These are phyloP conservation scores for Agelas oroides DNA, from an alignment of 37 sponge, comb jelly and placozoan species.

Conservation along the genomic window DNA sequence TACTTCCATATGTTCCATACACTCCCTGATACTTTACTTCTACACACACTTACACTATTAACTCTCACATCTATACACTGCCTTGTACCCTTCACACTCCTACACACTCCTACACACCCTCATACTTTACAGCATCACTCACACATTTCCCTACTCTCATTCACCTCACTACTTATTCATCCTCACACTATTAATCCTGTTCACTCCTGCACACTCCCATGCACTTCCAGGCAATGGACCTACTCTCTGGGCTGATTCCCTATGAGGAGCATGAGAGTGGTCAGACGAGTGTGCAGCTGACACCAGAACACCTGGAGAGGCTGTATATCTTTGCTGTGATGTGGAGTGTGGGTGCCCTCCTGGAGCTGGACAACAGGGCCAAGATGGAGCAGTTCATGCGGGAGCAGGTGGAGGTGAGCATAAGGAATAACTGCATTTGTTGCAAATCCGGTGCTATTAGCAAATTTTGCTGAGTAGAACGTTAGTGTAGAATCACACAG, in stretches of 20 bases:
- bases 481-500: too few relatives aligned
- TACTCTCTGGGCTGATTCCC: slow-evolving; percentile 88
- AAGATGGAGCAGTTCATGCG: slow-evolving; percentile 88
- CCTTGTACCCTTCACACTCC: too few relatives aligned
- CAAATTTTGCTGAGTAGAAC: too few relatives aligned
- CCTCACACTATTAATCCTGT: too few relatives aligned
- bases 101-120: too few relatives aligned
- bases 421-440: background rate
- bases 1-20: too few relatives aligned
- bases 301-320: slow-evolving; percentile 77
- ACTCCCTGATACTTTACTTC: too few relatives aligned
- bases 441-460: too few relatives aligned
- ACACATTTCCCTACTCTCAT: background rate
- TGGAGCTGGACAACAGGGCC: slow-evolving; percentile 92
- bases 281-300: background rate
- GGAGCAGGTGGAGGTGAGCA: slow-evolving; percentile 29
- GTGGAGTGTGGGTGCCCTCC: slow-evolving; percentile 98
- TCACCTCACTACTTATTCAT: too few relatives aligned
- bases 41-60: too few relatives aligned
- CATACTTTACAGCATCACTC: background rate
- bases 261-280: slow-evolving; percentile 40
- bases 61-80: too few relatives aligned
- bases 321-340: slow-evolving; percentile 94
- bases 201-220: too few relatives aligned
- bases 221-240: slow-evolving; percentile 89